A percentile compares a stretch with the other conserved stretches of the same genome.
Conservation (phyloP, 2,888 invertebrate species). For the Achlya flavicornis region DNA sequence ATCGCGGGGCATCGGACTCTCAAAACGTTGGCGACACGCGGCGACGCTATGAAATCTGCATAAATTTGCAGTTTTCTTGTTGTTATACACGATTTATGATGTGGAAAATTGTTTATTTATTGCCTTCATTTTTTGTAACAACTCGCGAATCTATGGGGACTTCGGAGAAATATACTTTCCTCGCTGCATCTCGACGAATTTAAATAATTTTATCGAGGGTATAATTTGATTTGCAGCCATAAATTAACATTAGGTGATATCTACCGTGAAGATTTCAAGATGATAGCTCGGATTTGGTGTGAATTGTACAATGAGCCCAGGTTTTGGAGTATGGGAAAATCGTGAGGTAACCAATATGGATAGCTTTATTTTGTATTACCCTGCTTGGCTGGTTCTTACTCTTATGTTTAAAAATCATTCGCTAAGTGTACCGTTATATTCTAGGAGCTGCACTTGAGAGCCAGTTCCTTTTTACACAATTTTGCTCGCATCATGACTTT, state of each 20-base stretch:
- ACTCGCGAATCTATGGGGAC: slow-evolving; percentile 12
- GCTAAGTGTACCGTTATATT: too few relatives aligned
- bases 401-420: too few relatives aligned
- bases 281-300: too few relatives aligned
- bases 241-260: neutral
- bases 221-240: neutral
- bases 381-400: too few relatives aligned
- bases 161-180: slow-evolving; percentile 10
- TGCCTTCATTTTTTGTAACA: slow-evolving; percentile 46
- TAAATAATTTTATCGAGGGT: neutral
- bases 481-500: too few relatives aligned
- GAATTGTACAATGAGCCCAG: too few relatives aligned
- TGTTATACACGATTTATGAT: slow-evolving; percentile 68
- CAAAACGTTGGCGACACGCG: slow-evolving; percentile 55
- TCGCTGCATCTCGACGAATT: neutral
- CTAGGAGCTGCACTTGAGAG: too few relatives aligned
- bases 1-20: slow-evolving; percentile 50
- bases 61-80: slow-evolving; percentile 78
- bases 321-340: too few relatives aligned
- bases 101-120: slow-evolving; percentile 77
- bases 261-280: neutral
- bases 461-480: too few relatives aligned
- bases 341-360: too few relatives aligned
- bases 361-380: too few relatives aligned
- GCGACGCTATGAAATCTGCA: slow-evolving; percentile 70